These are phyloP conservation scores for Poecilia velifera DNA, from an alignment of 2,797 vertebrate species.

Conservation along the genomic window DNA sequence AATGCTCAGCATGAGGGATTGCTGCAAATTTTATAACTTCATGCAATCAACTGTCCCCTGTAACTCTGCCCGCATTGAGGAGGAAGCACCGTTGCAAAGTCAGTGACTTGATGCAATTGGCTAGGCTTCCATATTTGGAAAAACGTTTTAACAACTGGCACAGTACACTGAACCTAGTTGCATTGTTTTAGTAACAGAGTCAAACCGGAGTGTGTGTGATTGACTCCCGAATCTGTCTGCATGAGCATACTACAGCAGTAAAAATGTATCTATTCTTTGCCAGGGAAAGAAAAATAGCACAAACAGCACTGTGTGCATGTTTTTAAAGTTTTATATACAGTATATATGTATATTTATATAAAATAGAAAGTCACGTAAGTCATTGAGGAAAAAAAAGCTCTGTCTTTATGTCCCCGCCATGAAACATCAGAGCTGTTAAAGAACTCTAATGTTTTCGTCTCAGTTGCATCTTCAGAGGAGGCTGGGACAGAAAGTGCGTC, in stretches of 20 bases:
- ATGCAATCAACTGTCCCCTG: background rate
- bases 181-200: background rate
- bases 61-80: background rate
- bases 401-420: conserved; percentile 13
- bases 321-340: background rate
- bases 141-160: background rate
- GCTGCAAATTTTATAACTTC: background rate
- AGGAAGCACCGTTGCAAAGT: background rate
- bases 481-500: conserved; percentile 28
- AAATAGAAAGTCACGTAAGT: background rate
- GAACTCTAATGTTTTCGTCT: conserved; percentile 3
- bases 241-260: background rate
- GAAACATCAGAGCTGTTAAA: background rate
- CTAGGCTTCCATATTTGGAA: background rate
- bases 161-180: background rate
- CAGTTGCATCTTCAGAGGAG: conserved; percentile 54
- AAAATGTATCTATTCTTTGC: no score
- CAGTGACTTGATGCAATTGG: background rate
- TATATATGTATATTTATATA: background rate
- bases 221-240: background rate
- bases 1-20: no score
- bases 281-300: no score
- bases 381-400: background rate
- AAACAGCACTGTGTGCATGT: no score
- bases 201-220: background rate